Percentiles rank a stretch among this genome's conserved stretches.
These are phyloP conservation scores for Simalia tracyae DNA, from an alignment of 2,797 vertebrate genomes.

Conservation along the genomic window DNA sequence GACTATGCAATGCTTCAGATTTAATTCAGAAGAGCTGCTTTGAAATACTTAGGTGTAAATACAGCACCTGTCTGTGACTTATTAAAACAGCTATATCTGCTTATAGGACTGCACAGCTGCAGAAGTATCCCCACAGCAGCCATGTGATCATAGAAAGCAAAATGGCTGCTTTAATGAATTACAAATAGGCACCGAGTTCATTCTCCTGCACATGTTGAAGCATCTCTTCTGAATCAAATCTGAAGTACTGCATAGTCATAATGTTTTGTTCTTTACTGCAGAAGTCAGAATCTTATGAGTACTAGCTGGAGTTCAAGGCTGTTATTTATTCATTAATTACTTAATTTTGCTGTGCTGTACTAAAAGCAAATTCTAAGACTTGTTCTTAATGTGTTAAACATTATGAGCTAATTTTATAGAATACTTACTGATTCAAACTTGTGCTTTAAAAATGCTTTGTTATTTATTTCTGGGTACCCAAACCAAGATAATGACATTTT, in stretches of 20 bases:
- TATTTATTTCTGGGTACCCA: neutral
- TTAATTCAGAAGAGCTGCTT: neutral
- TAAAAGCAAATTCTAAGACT: neutral
- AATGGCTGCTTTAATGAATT: neutral
- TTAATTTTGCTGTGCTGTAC: neutral
- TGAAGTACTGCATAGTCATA: too few relatives aligned
- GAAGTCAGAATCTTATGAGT: too few relatives aligned
- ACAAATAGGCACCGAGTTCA: neutral
- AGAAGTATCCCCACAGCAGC: neutral
- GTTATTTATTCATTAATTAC: neutral
- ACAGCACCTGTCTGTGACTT: neutral
- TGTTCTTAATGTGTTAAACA: neutral
- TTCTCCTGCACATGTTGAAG: neutral
- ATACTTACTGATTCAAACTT: neutral
- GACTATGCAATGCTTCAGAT: neutral
- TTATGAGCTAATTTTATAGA: neutral
- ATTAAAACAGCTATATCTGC: neutral
- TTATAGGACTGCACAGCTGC: neutral
- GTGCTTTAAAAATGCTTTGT: neutral
- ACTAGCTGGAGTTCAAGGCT: neutral
- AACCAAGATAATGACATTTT: neutral
- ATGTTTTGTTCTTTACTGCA: neutral
- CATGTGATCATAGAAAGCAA: neutral
- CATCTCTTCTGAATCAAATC: neutral
- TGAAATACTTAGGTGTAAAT: neutral